A percentile compares a stretch with the other conserved stretches of the same genome.
Conservation (phyloP, 2,797 vertebrate genomes). For the Trachurus trachurus region DNA sequence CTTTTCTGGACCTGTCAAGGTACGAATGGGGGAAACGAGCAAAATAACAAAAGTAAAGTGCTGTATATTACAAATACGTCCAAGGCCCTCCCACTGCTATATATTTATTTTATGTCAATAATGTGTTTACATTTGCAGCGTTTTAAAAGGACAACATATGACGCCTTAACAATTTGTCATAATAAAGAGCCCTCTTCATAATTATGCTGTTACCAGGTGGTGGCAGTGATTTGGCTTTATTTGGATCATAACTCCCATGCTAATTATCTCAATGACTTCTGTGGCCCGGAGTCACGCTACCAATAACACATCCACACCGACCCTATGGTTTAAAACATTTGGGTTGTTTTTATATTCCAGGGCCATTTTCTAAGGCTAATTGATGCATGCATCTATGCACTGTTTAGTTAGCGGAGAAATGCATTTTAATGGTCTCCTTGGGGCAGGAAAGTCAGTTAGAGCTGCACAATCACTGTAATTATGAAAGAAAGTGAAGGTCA, state of each 20-base stretch:
- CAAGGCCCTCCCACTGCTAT: too few species aligned
- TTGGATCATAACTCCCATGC: conserved; percentile 52
- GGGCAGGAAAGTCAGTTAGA: conserved; percentile 58
- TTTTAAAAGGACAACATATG: background rate
- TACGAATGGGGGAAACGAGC: too few species aligned
- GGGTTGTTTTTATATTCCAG: conserved; percentile 50
- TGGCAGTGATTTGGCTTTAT: conserved; percentile 29
- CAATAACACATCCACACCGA: conserved; percentile 30
- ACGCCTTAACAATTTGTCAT: background rate
- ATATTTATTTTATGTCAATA: too few species aligned
- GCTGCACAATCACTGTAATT: conserved; percentile 71
- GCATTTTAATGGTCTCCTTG: conserved; percentile 69
- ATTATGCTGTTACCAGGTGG: conserved; percentile 9
- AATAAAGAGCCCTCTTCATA: background rate
- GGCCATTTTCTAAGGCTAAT: conserved; percentile 65
- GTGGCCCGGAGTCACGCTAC: conserved; percentile 49
- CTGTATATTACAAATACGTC: too few species aligned
- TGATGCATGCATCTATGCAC: conserved; percentile 48
- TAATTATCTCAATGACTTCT: conserved; percentile 68
- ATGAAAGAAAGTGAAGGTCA: conserved; percentile 70
- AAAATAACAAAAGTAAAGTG: too few species aligned
- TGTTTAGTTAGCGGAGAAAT: conserved; percentile 62
- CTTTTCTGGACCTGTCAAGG: too few species aligned
- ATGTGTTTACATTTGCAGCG: background rate
- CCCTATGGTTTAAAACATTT: conserved; percentile 49